Evolutionary conservation across 2,113 vertebrate species (phyloP), one percentile per base, ranked within the genome.

Genomic region (Cepphus grylle): DNA sequence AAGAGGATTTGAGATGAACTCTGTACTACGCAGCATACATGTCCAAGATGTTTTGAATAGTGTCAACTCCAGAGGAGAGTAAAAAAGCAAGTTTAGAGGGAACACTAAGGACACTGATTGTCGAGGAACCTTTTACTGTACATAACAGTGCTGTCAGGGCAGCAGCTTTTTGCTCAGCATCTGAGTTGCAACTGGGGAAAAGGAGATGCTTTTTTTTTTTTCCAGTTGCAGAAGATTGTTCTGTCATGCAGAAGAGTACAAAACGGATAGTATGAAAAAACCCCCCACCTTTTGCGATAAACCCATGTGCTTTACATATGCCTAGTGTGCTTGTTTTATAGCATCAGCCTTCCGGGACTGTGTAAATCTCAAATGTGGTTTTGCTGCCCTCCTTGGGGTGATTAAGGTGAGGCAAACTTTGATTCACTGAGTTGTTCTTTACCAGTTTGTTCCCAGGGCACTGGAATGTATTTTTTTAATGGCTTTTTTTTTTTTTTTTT

Each of bases 341-440:
- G 59, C 34, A 78, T 29, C 30, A 52, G 38, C 63, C 40, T 79
- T 65, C 20, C 58, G 36, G 40, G 25, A 20, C 29, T 72, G 23
- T 79, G 27, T 69, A 61, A 83, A 83, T 72, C 53, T 88, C 58
- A 63, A 77, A 72, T 30, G 69, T 32, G 52, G 16, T 34, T 95
- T 88, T 94, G 76, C 79, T 95, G 91, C 86, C 80, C n/a, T 92
- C 80, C 76, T 73, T 90, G 76, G 70, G 34, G 43, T 71, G 71
- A 9, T 6, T 66, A 62, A 42, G 32, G 27, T 66, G 79, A 94
- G 42, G 42, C n/a, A 77, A 81, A 84, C 19, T 13, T 59, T 36
- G 11, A 36, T 52, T 80, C 38, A 17, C 42, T n/a, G 67, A 45
- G 29, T 50, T 66, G 19, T 72, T 76, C 52, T 77, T 63, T 63